These are phyloP conservation scores for Cantharis flavilabris DNA, from an alignment of 2,888 invertebrate genomes.

Conservation along the genomic window DNA sequence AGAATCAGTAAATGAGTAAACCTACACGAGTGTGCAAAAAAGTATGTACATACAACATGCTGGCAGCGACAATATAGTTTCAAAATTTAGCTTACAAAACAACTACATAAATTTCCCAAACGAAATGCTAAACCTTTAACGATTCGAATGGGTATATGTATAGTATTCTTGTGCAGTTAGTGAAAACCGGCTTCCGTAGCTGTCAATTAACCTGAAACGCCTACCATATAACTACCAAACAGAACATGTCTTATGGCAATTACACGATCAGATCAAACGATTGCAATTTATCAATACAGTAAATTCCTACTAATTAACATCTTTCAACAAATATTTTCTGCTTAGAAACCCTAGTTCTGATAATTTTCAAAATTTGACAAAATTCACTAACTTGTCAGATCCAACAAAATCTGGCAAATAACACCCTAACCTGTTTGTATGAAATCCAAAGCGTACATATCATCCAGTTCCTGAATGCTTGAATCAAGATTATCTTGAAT, in stretches of 20 bases:
- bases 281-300: constrained; percentile 8
- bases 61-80: not conserved
- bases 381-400: not conserved
- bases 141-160: not conserved
- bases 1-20: not conserved
- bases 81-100: not conserved
- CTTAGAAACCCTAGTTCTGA: not conserved
- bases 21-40: not conserved
- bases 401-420: not conserved
- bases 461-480: not conserved
- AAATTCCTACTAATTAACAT: constrained; percentile 5
- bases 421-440: not conserved
- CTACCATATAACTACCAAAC: constrained; percentile 13
- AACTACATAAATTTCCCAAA: not conserved
- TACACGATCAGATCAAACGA: constrained; percentile 13
- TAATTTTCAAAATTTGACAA: not conserved
- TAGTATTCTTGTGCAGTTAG: constrained; percentile 2
- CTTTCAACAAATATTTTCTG: not conserved
- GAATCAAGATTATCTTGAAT: not conserved
- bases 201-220: constrained; percentile 20
- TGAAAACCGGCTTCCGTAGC: constrained; percentile 12
- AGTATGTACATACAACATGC: not conserved
- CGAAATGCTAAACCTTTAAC: not conserved
- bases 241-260: constrained; percentile 17
- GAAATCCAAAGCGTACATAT: not conserved